Percentiles rank a stretch among this genome's conserved stretches.
Evolutionary conservation across 2,113 vertebrate species (phyloP).

Genomic region (Sinocyclocheilus anshuiensis): DNA sequence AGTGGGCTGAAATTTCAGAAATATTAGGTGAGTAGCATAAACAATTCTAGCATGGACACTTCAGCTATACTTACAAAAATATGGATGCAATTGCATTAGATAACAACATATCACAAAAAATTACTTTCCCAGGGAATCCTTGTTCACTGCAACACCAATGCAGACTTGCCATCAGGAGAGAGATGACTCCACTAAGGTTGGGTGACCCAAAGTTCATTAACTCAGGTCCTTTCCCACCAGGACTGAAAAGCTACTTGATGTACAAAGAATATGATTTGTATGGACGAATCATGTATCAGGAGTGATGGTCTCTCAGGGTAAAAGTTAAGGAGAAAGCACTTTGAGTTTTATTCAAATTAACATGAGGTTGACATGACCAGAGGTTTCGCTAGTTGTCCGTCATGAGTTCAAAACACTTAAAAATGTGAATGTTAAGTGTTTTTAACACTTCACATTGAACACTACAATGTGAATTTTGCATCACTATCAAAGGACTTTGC

Average conservation of each 20-base stretch:
- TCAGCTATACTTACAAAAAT: background rate
- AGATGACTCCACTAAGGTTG: constrained; percentile 73
- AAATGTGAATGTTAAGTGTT: background rate
- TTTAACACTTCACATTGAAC: background rate
- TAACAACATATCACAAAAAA: background rate
- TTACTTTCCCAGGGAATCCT: constrained; percentile 77
- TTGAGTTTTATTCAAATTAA: background rate
- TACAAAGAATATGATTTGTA: constrained; percentile 87
- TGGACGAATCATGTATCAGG: constrained; percentile 66
- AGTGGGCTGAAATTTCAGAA: constrained; percentile 80
- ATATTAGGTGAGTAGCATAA: constrained; percentile 71
- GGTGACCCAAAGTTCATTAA: constrained; percentile 66
- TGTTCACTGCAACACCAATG: constrained; percentile 82
- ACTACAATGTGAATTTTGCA: background rate
- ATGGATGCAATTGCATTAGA: background rate
- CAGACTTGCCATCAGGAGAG: constrained; percentile 81
- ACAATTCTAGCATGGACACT: constrained; percentile 45
- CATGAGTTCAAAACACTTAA: background rate
- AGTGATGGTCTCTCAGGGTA: constrained; percentile 38
- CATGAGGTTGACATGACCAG: constrained; percentile 18
- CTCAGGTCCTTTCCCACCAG: constrained; percentile 75
- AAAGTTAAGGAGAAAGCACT: background rate
- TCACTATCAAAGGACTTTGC: constrained; percentile 7
- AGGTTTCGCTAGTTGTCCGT: background rate
- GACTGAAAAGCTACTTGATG: constrained; percentile 80